Evolutionary conservation across 2,888 invertebrate genomes (phyloP).

Genomic region (Notocelia uddmanniana): DNA sequence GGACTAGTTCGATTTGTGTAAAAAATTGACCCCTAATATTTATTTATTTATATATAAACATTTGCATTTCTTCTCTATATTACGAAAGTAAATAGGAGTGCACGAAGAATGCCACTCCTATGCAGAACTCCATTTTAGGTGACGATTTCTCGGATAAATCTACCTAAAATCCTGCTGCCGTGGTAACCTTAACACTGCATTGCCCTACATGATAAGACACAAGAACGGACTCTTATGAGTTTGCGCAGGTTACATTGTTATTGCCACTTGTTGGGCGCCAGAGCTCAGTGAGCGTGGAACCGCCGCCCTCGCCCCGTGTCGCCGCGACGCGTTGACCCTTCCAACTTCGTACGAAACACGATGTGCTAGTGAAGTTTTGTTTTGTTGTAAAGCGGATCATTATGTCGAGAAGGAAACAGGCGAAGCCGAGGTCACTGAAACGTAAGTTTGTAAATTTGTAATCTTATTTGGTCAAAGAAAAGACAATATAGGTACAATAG

Average conservation of each 20-base stretch:
- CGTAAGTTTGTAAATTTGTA: conserved; percentile 80
- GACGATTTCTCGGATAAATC: too few species aligned
- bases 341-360: conserved; percentile 39
- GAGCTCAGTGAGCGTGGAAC: conserved; percentile 79
- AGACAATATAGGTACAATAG: too few species aligned
- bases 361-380: conserved; percentile 48
- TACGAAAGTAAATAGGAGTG: too few species aligned
- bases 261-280: conserved; percentile 86
- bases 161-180: too few species aligned
- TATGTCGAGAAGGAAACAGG: conserved; percentile 91
- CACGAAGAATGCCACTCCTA: too few species aligned
- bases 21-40: too few species aligned
- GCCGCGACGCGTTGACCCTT: conserved; percentile 43
- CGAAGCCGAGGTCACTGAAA: conserved; percentile 89
- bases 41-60: too few species aligned
- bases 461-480: too few species aligned
- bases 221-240: conserved; percentile 68
- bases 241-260: conserved; percentile 79
- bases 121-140: too few species aligned
- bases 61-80: too few species aligned
- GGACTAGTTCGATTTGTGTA: too few species aligned
- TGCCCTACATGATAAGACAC: conserved; percentile 49
- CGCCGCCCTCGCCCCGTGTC: conserved; percentile 62
- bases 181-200: neutral
- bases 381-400: conserved; percentile 49